These are phyloP conservation scores for Spizella passerina DNA, from an alignment of 2,797 vertebrate species.

Conservation along the genomic window DNA sequence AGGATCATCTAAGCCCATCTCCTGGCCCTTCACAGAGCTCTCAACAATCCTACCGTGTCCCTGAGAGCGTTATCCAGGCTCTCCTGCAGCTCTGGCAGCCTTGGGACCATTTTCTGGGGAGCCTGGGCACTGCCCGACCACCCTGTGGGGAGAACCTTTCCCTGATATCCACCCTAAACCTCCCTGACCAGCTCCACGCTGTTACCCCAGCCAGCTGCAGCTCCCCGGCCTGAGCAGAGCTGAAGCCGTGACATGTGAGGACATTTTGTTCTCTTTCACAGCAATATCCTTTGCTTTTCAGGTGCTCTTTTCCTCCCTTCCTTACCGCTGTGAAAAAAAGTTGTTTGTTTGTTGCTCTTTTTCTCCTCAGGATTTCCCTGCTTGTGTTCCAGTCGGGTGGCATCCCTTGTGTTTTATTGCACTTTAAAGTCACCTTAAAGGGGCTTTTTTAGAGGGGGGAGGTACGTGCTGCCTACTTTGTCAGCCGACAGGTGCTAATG, in stretches of 20 bases:
- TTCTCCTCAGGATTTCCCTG: background rate
- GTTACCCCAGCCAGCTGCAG: background rate
- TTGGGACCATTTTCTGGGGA: background rate
- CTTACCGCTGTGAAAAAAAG: background rate
- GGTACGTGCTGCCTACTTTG: background rate
- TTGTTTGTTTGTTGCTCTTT: background rate
- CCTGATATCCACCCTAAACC: background rate
- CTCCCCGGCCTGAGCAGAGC: background rate
- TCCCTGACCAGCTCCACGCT: background rate
- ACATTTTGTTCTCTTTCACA: background rate
- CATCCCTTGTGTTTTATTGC: background rate
- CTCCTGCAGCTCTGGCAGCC: background rate
- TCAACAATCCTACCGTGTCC: background rate
- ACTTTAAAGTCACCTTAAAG: background rate
- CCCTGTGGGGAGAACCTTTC: background rate
- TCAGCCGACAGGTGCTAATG: constrained; percentile 59
- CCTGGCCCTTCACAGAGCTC: background rate
- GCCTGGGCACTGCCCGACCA: background rate
- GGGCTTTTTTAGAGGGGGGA: background rate
- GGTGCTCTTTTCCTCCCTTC: background rate
- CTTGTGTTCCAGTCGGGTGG: accelerated
- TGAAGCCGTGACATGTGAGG: background rate
- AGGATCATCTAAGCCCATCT: background rate
- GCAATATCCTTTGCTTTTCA: background rate
- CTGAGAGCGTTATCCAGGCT: background rate